Evolutionary conservation across 2,888 invertebrate genomes (phyloP).

Genomic region (Caenorhabditis wallacei): DNA sequence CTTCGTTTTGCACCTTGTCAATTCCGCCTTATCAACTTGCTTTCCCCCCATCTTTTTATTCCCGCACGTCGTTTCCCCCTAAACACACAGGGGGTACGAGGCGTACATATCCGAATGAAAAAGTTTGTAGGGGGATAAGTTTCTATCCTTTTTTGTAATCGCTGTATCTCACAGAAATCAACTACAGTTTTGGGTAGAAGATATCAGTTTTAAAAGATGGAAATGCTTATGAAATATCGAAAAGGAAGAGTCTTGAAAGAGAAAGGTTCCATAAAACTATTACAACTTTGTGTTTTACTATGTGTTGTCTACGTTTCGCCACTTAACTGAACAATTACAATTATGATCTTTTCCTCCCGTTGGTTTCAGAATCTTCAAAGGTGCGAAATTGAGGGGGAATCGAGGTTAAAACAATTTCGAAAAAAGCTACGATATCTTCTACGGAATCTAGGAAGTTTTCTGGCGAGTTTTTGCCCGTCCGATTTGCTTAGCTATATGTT

Average conservation of each 20-base stretch:
- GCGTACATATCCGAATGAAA: slow-evolving; percentile 27
- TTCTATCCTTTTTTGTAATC: neutral
- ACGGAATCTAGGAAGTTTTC: slow-evolving; percentile 58
- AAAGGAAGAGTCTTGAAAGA: neutral
- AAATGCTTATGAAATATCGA: too few relatives aligned
- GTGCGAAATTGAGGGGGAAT: slow-evolving; percentile 1
- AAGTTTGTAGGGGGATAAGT: slow-evolving; percentile 15
- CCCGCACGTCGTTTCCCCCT: slow-evolving; percentile 42
- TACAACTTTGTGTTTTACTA: slow-evolving; percentile 33
- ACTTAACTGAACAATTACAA: neutral
- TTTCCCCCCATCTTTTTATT: slow-evolving; percentile 1
- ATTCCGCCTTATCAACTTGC: slow-evolving; percentile 47
- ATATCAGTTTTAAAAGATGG: slow-evolving; percentile 38
- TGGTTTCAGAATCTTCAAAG: neutral
- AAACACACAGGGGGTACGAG: neutral
- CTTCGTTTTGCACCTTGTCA: slow-evolving; percentile 58
- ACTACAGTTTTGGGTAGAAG: neutral
- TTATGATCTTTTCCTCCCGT: slow-evolving; percentile 20
- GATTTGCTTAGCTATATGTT: slow-evolving; percentile 57
- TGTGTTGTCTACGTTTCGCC: neutral
- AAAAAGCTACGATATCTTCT: slow-evolving; percentile 28
- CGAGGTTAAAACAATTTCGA: slow-evolving; percentile 46
- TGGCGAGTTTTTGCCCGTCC: slow-evolving; percentile 55
- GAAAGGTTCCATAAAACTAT: slow-evolving; percentile 57
- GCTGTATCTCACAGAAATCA: slow-evolving; percentile 1